These are phyloP conservation scores for Thalassaphorura encarpata DNA, from an alignment of 1,140 invertebrate species.

Conservation along the genomic window DNA sequence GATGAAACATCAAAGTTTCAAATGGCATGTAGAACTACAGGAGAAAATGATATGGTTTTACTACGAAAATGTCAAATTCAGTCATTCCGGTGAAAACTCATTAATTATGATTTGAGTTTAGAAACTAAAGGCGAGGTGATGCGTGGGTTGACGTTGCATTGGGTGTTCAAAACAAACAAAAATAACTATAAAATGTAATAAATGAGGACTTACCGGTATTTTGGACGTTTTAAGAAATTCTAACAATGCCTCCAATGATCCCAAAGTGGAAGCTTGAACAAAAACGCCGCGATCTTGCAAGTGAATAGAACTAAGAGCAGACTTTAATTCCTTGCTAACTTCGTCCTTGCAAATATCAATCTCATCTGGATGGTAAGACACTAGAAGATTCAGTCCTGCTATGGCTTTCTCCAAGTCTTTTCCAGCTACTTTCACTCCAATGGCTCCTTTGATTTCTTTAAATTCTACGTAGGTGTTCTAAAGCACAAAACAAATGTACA, in stretches of 20 bases:
- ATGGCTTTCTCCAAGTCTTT: constrained; percentile 98
- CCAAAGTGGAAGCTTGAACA: constrained; percentile 96
- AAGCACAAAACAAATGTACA: constrained; percentile 33
- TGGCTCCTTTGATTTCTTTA: constrained; percentile 89
- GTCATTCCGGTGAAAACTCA: too few relatives aligned
- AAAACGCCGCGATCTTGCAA: constrained; percentile 87
- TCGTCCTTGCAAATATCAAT: constrained; percentile 75
- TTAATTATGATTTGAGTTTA: too few relatives aligned
- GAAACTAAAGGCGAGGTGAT: too few relatives aligned
- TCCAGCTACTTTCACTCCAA: constrained; percentile 96
- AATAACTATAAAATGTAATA: too few relatives aligned
- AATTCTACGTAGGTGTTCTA: constrained; percentile 92
- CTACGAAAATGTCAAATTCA: too few relatives aligned
- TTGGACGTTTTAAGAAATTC: constrained; percentile 91
- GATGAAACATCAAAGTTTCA: too few relatives aligned
- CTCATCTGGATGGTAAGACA: constrained; percentile 89
- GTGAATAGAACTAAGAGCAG: constrained; percentile 84
- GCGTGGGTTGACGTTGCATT: too few relatives aligned
- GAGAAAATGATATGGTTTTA: too few relatives aligned
- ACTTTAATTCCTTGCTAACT: constrained; percentile 67
- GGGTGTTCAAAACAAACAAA: too few relatives aligned
- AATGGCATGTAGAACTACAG: too few relatives aligned
- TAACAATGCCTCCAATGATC: constrained; percentile 92
- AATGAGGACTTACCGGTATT: constrained; percentile 69
- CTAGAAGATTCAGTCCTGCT: constrained; percentile 75